Conservation (phyloP, 2,797 vertebrate genomes). For the Clarias platycephalus region DNA sequence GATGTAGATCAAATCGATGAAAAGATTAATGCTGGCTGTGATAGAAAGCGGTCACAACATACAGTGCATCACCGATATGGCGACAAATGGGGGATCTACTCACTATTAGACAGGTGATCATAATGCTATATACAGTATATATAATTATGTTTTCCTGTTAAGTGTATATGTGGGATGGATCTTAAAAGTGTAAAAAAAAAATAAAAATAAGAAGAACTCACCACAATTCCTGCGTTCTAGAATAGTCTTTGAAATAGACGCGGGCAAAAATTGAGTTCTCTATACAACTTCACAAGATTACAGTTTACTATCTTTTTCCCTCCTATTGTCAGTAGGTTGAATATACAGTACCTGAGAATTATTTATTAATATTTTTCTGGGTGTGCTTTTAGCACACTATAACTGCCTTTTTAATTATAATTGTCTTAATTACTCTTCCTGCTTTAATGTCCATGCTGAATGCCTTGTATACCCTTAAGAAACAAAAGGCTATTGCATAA, state of each 20-base stretch:
- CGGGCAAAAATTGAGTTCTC: background rate
- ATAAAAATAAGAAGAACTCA: background rate
- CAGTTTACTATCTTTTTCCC: background rate
- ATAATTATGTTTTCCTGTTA: too few species aligned
- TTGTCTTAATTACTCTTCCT: background rate
- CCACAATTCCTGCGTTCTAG: background rate
- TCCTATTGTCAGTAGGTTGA: background rate
- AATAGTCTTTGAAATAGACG: background rate
- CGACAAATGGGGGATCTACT: too few species aligned
- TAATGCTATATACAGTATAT: too few species aligned
- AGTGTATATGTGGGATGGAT: too few species aligned
- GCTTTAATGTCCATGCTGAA: background rate
- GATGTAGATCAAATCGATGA: too few species aligned
- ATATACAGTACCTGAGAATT: background rate
- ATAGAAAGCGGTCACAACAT: too few species aligned
- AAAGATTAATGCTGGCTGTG: too few species aligned
- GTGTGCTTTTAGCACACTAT: background rate
- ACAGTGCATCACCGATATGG: too few species aligned
- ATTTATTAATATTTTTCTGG: too few species aligned
- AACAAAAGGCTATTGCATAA: background rate
- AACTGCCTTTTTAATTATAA: slow-evolving; percentile 1
- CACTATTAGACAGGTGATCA: background rate
- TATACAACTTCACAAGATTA: background rate
- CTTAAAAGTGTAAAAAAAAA: background rate
- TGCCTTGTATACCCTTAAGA: background rate